These are phyloP conservation scores for Sebastes iracundus DNA, from an alignment of 2,797 vertebrate genomes.

Conservation along the genomic window DNA sequence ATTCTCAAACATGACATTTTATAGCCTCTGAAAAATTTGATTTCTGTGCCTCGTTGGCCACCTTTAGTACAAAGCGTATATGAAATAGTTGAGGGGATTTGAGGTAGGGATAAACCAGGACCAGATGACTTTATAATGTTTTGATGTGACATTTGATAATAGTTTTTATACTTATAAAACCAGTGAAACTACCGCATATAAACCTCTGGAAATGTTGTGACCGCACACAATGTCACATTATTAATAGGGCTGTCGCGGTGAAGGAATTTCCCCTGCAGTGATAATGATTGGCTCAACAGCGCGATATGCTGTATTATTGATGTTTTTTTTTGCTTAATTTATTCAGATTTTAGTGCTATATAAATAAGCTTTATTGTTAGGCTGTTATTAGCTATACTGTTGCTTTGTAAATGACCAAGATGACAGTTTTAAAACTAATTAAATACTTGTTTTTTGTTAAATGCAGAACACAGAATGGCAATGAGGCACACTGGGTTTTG, in stretches of 20 bases:
- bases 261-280: no score
- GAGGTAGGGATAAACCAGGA: conserved; percentile 2
- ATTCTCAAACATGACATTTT: conserved; percentile 66
- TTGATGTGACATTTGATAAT: conserved; percentile 32
- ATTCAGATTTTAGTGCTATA: no score
- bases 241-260: no score
- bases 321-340: no score
- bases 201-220: not conserved
- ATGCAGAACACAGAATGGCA: no score
- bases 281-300: no score
- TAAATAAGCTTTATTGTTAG: no score
- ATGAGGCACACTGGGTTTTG: no score
- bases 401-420: no score
- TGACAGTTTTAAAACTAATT: not conserved
- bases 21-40: conserved; percentile 37
- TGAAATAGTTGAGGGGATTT: not conserved
- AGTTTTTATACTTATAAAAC: not conserved
- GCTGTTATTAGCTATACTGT: no score
- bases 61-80: conserved; percentile 34
- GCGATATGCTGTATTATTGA: no score
- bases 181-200: not conserved
- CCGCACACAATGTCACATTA: no score
- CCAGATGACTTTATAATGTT: not conserved
- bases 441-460: not conserved
- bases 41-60: conserved; percentile 29